Evolutionary conservation across 1,140 invertebrate genomes (phyloP), one percentile per base, ranked within the genome.

Genomic region (Melipona quadrifasciata): DNA sequence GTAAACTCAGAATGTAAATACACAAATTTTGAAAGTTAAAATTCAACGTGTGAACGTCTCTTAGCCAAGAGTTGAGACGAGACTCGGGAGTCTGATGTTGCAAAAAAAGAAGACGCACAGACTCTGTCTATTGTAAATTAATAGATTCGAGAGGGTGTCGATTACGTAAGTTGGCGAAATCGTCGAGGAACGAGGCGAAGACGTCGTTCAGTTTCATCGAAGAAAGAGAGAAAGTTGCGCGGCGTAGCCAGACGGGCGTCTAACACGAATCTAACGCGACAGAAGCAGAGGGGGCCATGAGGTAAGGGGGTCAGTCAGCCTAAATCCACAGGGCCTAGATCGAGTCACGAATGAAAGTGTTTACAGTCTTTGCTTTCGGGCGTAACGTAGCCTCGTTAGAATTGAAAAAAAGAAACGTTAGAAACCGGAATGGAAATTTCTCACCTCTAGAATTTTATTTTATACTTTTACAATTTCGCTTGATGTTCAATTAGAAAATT

Each of bases 191-290:
- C 75, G 47, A 76, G 34, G 24, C 2, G n/a, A 61, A 64, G 27
- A 21, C 12, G 51, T 34, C 34, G 47, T 31, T 31, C 3, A 31
- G 27, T 39, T 39, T 47, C 24, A 24, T 47, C 24, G 21, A 21
- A 17, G 71, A 64, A 74, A 57, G 72, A 58, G 84, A 76, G 79
- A 85, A 85, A 85, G 84, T 85, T 53, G 8, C 53, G 61, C 11
- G 57, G 24, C 12, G 17, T 47, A 27, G 57, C 1, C 71, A 21
- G 31, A 39, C 55, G 12, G 72, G 16, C 51, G 73, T 90, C 92
- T 93, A 94, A 94, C 86, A 79, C 84, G 81, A 90, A 91, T 94
- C 93, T 92, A 93, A 94, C 82, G 90, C 65, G 84, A 86, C 79
- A 79, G 34, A 78, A 51, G 6, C 55, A 34, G 68, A 58, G 17